phyloP scores from a whole-genome alignment of 2,888 invertebrate genomes.

The Mimachlamys varia region DNA sequence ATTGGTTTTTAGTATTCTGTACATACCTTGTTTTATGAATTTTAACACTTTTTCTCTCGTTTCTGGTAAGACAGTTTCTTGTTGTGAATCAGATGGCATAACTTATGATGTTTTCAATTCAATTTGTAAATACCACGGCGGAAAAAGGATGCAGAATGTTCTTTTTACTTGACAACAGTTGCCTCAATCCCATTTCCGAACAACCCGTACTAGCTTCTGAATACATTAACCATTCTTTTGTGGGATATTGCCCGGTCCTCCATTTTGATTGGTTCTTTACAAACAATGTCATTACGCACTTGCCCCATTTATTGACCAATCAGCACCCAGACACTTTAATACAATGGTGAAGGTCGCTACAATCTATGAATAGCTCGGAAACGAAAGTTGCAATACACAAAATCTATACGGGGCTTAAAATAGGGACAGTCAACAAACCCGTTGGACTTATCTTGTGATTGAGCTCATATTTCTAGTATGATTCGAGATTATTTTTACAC shows the following conservation, averaged over 20 bases:
- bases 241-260: conserved; percentile 8
- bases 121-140: conserved; percentile 31
- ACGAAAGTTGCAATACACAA: conserved; percentile 26
- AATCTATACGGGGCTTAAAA: neutral
- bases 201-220: conserved; percentile 42
- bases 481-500: neutral
- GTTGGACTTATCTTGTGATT: neutral
- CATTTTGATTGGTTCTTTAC: conserved; percentile 15
- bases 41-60: conserved; percentile 34
- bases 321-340: neutral
- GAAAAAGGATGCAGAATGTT: neutral
- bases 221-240: conserved; percentile 47
- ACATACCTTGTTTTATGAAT: conserved; percentile 34
- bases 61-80: conserved; percentile 29
- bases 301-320: conserved; percentile 12
- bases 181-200: conserved; percentile 42
- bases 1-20: conserved; percentile 31
- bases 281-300: conserved; percentile 25
- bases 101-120: conserved; percentile 28
- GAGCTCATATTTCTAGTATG: neutral
- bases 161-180: conserved; percentile 27
- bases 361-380: neutral
- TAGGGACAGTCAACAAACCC: neutral
- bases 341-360: neutral
- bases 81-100: conserved; percentile 24